Evolutionary conservation across 2,888 invertebrate species (phyloP), one percentile per base, ranked within the genome.

Genomic region (Electrophaes corylata): DNA sequence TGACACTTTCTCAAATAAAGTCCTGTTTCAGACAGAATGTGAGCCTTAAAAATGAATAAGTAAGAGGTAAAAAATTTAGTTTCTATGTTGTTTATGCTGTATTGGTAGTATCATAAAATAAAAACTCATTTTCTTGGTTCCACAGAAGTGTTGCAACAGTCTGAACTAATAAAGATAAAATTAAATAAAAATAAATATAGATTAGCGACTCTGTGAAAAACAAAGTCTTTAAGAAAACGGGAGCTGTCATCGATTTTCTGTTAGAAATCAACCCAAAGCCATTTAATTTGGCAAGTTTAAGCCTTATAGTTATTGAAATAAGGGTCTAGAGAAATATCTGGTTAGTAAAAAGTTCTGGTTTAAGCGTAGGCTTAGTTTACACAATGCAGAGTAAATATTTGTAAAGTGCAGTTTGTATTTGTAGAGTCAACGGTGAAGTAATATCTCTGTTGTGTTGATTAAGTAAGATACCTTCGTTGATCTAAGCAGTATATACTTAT

Each of bases 321-420:
- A 69, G 52, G 60, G 11, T 20, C 2, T 56, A 19, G 2, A 6
- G 16, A 8, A 47, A 40, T 31, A 23, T 65, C 52, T 10, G 19
- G 59, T 26, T 53, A 55, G 68, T 61, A 75, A 64, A 64, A 59
- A 71, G 71, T 66, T 48, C 63, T 73, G 70, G 77, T 72, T 29
- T 31, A 64, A 58, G 69, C 57, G 62, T 75, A 70, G 64, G 78
- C 76, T 80, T 67, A 70, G 83, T 84, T 86, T 83, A 81, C 81
- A 77, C 74, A 81, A 79, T 66, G 68, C 67, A 73, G 71, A 73
- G 76, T 81, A 85, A 90, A 90, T 86, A 83, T 88, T 89, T 83
- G 81, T 75, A 64, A 70, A 65, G 67, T 57, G 44, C 10, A 29
- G 10, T 29, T 29, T 29, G 26, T 29, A 29, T 29, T 29, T 29